These are phyloP conservation scores for Phoenoteleia sp. DNA, from an alignment of 2,888 invertebrate species.

Conservation along the genomic window DNA sequence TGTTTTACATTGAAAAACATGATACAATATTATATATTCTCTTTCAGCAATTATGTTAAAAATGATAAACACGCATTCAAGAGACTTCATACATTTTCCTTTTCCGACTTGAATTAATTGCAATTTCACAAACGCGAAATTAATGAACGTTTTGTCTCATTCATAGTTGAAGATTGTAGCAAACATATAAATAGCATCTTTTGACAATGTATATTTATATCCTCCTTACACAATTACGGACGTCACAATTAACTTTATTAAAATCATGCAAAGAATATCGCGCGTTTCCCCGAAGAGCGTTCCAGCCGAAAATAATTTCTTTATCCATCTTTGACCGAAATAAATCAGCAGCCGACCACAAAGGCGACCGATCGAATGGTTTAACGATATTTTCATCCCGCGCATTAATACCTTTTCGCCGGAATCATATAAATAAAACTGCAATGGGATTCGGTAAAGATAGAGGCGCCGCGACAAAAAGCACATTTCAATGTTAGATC, in stretches of 20 bases:
- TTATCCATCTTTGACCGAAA: constrained; percentile 25
- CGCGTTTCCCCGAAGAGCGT: constrained; percentile 22
- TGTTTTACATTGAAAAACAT: too few species aligned
- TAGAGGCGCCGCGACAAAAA: constrained; percentile 63
- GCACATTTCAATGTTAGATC: constrained; percentile 65
- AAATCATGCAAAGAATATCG: too few species aligned
- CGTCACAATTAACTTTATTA: neutral
- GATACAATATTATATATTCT: too few species aligned
- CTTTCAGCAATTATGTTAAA: too few species aligned
- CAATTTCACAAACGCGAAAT: neutral
- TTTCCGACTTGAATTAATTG: neutral
- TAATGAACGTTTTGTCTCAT: neutral
- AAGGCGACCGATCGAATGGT: constrained; percentile 50
- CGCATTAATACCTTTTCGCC: constrained; percentile 62
- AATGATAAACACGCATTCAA: too few species aligned
- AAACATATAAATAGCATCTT: neutral
- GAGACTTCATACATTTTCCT: neutral
- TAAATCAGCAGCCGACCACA: constrained; percentile 43
- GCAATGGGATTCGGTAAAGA: constrained; percentile 47
- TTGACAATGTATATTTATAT: neutral
- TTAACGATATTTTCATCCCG: constrained; percentile 36
- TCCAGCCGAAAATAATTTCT: constrained; percentile 56
- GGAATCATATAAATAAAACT: constrained; percentile 68
- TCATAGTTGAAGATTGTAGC: neutral
- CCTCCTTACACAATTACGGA: neutral